Base-by-base conservation (phyloP, 2,888 invertebrate genomes). In the Lepidochrysops patricia region DNA sequence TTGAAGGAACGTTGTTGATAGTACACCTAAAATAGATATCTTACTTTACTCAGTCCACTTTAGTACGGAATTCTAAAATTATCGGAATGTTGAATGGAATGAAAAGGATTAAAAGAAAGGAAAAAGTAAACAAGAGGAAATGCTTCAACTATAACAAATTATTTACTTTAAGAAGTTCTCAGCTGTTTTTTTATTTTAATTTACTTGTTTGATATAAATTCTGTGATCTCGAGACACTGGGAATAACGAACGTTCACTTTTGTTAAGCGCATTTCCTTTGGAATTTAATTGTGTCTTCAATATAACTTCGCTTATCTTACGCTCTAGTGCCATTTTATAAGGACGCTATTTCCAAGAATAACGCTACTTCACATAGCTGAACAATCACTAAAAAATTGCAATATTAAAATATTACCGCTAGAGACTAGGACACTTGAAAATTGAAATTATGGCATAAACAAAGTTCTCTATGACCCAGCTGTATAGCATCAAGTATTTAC, bases 231-330 rank as follows among this genome's bases (percentile, higher is more conserved):
- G 50, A 50, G 50, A 50, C 50, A 50, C 13, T 50, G 26, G 13
- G 26, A 50, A 50, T 50, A 50, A 50, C 26, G 50, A 50, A 50
- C 50, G n/a, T 26, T 50, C 50, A n/a, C 50, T 50, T 25, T 50
- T 26, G 43, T 50, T 26, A 26, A 50, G 50, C 26, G 50, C 50
- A 26, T 50, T 15, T n/a, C 50, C 15, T 37, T 35, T 26, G 6
- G 34, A 57, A 27, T 26, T 48, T 13, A 57, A 48, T 27, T 48
- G 26, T 29, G 15, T 27, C 27, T 48, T 50, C 25, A 6, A 9
- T 50, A 26, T 26, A 26, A 13, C 25, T 13, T 50, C 13, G 26
- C 25, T 50, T 26, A 50, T 26, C 25, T 26, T 50, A 50, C 26
- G 26, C 13, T 50, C 26, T 19, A 43, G 19, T 43, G 23, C 43